A percentile compares a stretch with the other conserved stretches of the same genome.
These are phyloP conservation scores for Tachina lurida DNA, from an alignment of 2,888 invertebrate genomes.

Conservation along the genomic window DNA sequence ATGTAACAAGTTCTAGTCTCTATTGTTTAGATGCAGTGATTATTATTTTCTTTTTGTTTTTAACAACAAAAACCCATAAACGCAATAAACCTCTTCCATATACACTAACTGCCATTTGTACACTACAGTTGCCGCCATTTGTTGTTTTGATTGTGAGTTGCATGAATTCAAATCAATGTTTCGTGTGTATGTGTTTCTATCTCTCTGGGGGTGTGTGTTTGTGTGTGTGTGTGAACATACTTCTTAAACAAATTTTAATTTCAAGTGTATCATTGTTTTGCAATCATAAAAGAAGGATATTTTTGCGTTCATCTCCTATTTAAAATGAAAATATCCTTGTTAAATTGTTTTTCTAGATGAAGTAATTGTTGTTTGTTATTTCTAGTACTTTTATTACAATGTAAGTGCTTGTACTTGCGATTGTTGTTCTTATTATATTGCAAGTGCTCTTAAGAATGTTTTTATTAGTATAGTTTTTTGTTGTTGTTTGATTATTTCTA, in stretches of 20 bases:
- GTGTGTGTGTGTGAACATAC: background rate
- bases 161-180: background rate
- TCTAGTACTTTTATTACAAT: conserved; percentile 38
- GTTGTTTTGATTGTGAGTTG: background rate
- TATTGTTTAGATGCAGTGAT: conserved; percentile 49
- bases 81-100: conserved; percentile 29
- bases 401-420: background rate
- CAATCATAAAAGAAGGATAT: conserved; percentile 55
- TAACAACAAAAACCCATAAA: conserved; percentile 41
- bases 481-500: conserved; percentile 7
- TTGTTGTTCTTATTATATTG: conserved; percentile 36
- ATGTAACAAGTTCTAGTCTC: conserved; percentile 54
- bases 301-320: conserved; percentile 23
- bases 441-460: conserved; percentile 29
- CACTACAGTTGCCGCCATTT: conserved; percentile 25
- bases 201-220: background rate
- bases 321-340: conserved; percentile 52
- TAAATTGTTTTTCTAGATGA: conserved; percentile 59
- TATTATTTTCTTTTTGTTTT: conserved; percentile 34
- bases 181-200: background rate
- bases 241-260: conserved; percentile 43
- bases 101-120: background rate
- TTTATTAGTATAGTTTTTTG: conserved; percentile 2
- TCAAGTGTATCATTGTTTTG: conserved; percentile 64
- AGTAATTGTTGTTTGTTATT: conserved; percentile 53